A percentile compares a stretch with the other conserved stretches of the same genome.
Conservation (phyloP, 92 coral and sea anemone genomes). For the Palythoa heliodiscus region DNA sequence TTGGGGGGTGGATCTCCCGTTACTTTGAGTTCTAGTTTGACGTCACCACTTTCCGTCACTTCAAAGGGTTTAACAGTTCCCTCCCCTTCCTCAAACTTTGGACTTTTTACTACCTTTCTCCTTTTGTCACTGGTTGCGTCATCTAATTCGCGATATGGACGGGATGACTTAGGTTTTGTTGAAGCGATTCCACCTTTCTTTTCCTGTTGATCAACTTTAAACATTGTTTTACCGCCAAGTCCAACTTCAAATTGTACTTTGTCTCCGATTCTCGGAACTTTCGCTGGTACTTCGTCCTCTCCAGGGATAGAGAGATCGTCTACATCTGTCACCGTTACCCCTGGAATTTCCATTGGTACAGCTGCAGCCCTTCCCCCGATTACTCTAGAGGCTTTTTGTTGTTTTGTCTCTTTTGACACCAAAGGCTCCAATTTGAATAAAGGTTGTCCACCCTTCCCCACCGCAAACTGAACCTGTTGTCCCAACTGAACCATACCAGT, state of each 20-base stretch:
- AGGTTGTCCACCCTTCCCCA: slow-evolving; percentile 39
- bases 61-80: slow-evolving; percentile 35
- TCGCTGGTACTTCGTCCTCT: slow-evolving; percentile 39
- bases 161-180: slow-evolving; percentile 33
- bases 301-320: slow-evolving; percentile 2
- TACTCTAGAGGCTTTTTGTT: neutral
- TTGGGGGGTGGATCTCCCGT: slow-evolving; percentile 53
- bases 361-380: slow-evolving; percentile 2
- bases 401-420: neutral
- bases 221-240: slow-evolving; percentile 45
- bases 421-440: slow-evolving; percentile 17
- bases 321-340: slow-evolving; percentile 21
- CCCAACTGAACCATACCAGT: slow-evolving; percentile 43
- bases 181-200: slow-evolving; percentile 17
- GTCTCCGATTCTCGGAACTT: slow-evolving; percentile 38
- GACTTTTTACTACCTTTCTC: slow-evolving; percentile 25
- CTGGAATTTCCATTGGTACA: slow-evolving; percentile 40
- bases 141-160: slow-evolving; percentile 5
- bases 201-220: slow-evolving; percentile 58
- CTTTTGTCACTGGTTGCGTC: slow-evolving; percentile 19
- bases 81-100: slow-evolving; percentile 46
- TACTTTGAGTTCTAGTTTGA: slow-evolving; percentile 51
- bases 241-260: slow-evolving; percentile 37
- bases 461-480: slow-evolving; percentile 26
- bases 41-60: slow-evolving; percentile 51